Conservation (phyloP, 2,888 invertebrate genomes). For the Lithophane semibrunnea region DNA sequence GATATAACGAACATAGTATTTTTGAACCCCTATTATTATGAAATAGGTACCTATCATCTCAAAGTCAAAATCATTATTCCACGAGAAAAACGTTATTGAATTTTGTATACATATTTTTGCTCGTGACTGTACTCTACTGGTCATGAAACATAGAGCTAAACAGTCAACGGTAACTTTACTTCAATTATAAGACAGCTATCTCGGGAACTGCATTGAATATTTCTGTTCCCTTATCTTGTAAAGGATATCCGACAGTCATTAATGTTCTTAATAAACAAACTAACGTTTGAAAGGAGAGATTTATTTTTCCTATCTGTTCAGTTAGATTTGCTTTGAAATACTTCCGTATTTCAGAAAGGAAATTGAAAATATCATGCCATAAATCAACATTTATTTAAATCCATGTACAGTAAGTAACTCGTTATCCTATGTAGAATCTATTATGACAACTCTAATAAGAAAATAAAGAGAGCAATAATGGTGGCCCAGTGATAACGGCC, state of each 20-base stretch:
- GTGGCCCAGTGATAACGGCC: no score
- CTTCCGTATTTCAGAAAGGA: background rate
- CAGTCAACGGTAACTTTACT: constrained; percentile 4
- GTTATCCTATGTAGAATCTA: background rate
- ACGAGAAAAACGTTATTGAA: no score
- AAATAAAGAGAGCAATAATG: no score
- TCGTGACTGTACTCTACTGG: background rate
- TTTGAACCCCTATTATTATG: no score
- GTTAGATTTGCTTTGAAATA: constrained; percentile 4
- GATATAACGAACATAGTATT: no score
- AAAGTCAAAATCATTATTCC: no score
- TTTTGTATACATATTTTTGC: no score
- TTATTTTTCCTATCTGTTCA: constrained; percentile 15
- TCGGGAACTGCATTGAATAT: constrained; percentile 37
- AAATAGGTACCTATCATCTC: no score
- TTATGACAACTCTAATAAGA: no score
- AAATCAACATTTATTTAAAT: background rate
- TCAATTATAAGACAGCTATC: constrained; percentile 30
- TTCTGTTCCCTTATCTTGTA: constrained; percentile 31
- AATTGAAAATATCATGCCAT: background rate
- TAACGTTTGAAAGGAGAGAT: constrained; percentile 15
- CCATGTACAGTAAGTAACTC: background rate
- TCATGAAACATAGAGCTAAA: background rate
- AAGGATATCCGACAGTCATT: constrained; percentile 41
- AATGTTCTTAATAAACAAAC: constrained; percentile 35